Base-by-base conservation (phyloP, 2,797 vertebrate species). In the Jordanella pulchra region DNA sequence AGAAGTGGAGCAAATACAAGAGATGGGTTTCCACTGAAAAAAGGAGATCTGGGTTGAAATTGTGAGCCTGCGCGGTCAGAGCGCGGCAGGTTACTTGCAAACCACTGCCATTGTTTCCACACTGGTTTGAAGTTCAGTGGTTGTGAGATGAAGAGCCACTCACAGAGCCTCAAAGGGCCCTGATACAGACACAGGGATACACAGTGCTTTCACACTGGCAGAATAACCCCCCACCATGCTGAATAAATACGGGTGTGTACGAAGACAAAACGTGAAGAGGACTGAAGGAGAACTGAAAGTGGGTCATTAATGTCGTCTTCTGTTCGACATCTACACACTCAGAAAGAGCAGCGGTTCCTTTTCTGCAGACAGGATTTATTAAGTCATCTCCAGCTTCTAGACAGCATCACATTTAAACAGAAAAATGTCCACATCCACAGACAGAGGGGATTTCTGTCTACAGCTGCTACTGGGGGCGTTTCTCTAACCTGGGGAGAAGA, bases 91-190 rank as follows among this genome's bases (percentile, higher is more conserved):
- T 65, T 32, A 76, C 64, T 67, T 50, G 15, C 30, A 0, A 71
- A 58, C 79, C 27, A 3, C 30, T 12, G 71, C 78, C n/a, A 77
- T 86, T 90, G 89, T 87, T 77, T 69, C 63, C 42, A 27, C 25
- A 70, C 64, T 81, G 87, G 77, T 92, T 89, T 91, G 88, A 93
- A 89, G 80, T 78, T 28, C 54, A 47, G 73, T 75, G 56, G 74
- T 84, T 89, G 86, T 85, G 80, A 83, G 81, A 71, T 72, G 21
- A 45, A 88, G 77, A 83, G 87, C 77, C 86, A 83, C 89, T 90
- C 84, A 70, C 87, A 84, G 75, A 80, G 72, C 76, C 78, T 89
- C 78, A 92, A 84, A 91, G 84, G 85, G 87, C 51, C 47, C 39
- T 3, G 12, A 44, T 21, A 66, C 53, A 71, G 23, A 74, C 60